phyloP scores from a whole-genome alignment of 2,888 invertebrate genomes.

The Kryphioiulus occultus region DNA sequence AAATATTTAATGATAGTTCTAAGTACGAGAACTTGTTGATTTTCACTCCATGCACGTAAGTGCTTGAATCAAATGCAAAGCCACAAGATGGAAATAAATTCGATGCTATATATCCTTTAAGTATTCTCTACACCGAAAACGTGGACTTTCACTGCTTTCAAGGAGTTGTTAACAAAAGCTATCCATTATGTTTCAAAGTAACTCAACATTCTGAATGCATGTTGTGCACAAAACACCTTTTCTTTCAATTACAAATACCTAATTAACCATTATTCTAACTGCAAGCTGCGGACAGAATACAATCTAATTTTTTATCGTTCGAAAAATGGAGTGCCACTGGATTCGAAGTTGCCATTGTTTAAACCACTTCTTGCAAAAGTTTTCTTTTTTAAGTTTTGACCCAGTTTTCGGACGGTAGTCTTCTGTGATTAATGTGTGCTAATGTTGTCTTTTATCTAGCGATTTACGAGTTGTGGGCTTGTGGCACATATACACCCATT shows the following conservation, averaged over 20 bases:
- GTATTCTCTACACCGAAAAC: not conserved
- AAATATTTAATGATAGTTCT: not conserved
- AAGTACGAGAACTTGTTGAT: not conserved
- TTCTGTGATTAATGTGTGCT: slow-evolving; percentile 33
- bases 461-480: not conserved
- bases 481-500: slow-evolving; percentile 33
- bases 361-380: not conserved
- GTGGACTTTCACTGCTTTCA: not conserved
- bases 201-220: not conserved
- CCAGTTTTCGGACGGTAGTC: slow-evolving; percentile 1
- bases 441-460: slow-evolving; percentile 3
- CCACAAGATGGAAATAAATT: not conserved
- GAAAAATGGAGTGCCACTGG: slow-evolving; percentile 15
- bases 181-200: not conserved
- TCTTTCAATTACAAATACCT: not conserved
- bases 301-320: not conserved
- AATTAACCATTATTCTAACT: not conserved
- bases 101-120: not conserved
- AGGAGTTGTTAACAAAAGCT: not conserved
- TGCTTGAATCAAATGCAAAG: not conserved
- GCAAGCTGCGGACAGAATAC: not conserved
- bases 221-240: not conserved
- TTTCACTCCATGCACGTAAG: not conserved
- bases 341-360: not conserved
- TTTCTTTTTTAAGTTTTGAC: not conserved